These are phyloP conservation scores for Drosophila rellima DNA, from an alignment of 2,888 invertebrate genomes.

Conservation along the genomic window DNA sequence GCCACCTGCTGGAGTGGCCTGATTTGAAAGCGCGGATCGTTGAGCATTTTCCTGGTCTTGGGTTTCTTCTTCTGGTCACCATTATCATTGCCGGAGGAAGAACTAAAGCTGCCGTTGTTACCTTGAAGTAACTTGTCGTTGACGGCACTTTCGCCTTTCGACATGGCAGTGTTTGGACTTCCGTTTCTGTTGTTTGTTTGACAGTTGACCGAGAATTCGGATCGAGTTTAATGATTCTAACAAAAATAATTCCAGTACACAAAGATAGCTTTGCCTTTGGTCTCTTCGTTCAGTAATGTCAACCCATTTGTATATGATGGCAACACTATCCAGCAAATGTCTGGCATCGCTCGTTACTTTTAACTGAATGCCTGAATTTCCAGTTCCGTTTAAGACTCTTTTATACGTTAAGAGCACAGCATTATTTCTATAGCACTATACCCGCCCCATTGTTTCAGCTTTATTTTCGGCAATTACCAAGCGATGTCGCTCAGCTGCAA, in stretches of 20 bases:
- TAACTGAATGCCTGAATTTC: neutral
- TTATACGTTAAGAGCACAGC: neutral
- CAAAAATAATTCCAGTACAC: neutral
- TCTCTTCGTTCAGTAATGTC: slow-evolving; percentile 9
- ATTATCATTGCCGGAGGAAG: neutral
- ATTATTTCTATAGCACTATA: neutral
- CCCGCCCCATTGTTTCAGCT: slow-evolving; percentile 20
- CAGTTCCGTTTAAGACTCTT: neutral
- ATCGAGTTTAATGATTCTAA: slow-evolving; percentile 13
- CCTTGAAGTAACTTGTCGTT: neutral
- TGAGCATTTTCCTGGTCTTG: slow-evolving; percentile 78
- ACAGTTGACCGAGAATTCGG: slow-evolving; percentile 19
- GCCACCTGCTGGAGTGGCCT: slow-evolving; percentile 84
- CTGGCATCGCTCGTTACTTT: slow-evolving; percentile 25
- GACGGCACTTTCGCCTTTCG: slow-evolving; percentile 31
- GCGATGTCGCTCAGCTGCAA: slow-evolving; percentile 19
- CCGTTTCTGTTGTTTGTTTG: slow-evolving; percentile 13
- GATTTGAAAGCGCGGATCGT: slow-evolving; percentile 91
- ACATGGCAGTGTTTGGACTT: slow-evolving; percentile 38
- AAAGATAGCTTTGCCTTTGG: slow-evolving; percentile 31
- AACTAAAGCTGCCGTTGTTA: neutral
- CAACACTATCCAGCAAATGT: neutral
- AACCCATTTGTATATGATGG: neutral
- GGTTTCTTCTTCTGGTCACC: slow-evolving; percentile 5
- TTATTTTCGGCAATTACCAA: slow-evolving; percentile 54